phyloP scores from a whole-genome alignment of 2,113 vertebrate genomes.

The Hippocampus comes region DNA sequence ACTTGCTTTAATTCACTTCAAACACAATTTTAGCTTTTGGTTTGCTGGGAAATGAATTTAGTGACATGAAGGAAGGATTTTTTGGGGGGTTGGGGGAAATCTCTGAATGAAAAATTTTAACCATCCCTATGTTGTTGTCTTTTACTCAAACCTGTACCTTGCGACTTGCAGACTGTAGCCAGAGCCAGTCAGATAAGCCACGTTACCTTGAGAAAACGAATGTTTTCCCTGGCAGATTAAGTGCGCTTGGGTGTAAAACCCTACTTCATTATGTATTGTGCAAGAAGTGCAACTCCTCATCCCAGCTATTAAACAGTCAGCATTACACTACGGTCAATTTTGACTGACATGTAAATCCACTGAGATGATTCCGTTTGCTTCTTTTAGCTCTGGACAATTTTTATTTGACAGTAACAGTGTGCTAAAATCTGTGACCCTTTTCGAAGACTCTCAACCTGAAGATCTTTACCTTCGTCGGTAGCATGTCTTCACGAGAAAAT shows the following conservation, averaged over 20 bases:
- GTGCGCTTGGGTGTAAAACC: slow-evolving; percentile 12
- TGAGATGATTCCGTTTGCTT: slow-evolving; percentile 7
- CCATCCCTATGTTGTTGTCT: too few relatives aligned
- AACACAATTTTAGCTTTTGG: too few relatives aligned
- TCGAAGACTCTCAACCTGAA: slow-evolving; percentile 31
- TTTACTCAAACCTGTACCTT: too few relatives aligned
- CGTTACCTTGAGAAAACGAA: neutral
- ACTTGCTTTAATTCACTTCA: too few relatives aligned
- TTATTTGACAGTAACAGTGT: slow-evolving; percentile 19
- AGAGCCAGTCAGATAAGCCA: neutral
- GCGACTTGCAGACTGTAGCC: too few relatives aligned
- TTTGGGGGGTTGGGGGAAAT: too few relatives aligned
- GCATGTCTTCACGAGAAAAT: slow-evolving; percentile 50
- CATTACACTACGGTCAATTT: neutral
- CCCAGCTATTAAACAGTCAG: neutral
- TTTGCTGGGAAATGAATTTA: too few relatives aligned
- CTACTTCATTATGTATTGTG: slow-evolving; percentile 29
- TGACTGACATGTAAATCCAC: neutral
- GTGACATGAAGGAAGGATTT: too few relatives aligned
- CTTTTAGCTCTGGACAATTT: slow-evolving; percentile 12
- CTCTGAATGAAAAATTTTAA: too few relatives aligned
- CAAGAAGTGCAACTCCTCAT: neutral
- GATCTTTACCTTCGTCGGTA: slow-evolving; percentile 26
- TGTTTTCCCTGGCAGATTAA: neutral
- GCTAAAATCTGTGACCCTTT: slow-evolving; percentile 30